Evolutionary conservation across 2,797 vertebrate species (phyloP).

Genomic region (Etheostoma nigrum): DNA sequence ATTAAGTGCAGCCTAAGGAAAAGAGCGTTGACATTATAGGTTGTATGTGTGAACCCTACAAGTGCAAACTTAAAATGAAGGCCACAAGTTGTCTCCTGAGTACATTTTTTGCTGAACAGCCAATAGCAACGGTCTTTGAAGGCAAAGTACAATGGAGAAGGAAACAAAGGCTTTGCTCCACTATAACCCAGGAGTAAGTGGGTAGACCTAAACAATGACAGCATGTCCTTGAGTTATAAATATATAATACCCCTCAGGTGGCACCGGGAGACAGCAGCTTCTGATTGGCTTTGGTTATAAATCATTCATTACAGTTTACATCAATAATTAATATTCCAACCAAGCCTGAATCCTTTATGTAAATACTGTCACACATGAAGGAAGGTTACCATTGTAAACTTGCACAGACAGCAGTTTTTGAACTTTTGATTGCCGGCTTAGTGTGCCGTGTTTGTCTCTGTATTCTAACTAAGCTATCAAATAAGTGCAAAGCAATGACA

Average conservation of each 20-base stretch:
- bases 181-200: slow-evolving; percentile 72
- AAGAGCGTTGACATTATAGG: slow-evolving; percentile 24
- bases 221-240: slow-evolving; percentile 89
- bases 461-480: slow-evolving; percentile 45
- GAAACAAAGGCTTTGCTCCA: slow-evolving; percentile 73
- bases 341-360: slow-evolving; percentile 87
- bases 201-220: slow-evolving; percentile 85
- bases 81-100: slow-evolving; percentile 64
- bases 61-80: slow-evolving; percentile 55
- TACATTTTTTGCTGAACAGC: slow-evolving; percentile 70
- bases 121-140: slow-evolving; percentile 78
- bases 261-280: slow-evolving; percentile 81
- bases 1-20: slow-evolving; percentile 26
- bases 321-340: slow-evolving; percentile 89
- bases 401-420: slow-evolving; percentile 83
- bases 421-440: slow-evolving; percentile 83
- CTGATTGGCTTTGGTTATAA: slow-evolving; percentile 89
- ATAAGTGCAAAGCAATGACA: slow-evolving; percentile 51
- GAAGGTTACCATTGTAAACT: slow-evolving; percentile 85
- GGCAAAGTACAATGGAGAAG: slow-evolving; percentile 66
- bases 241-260: slow-evolving; percentile 87
- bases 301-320: slow-evolving; percentile 87
- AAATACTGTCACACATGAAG: slow-evolving; percentile 84
- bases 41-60: slow-evolving; percentile 38
- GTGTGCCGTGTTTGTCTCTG: slow-evolving; percentile 62